These are phyloP conservation scores for Sisyra terminalis DNA, from an alignment of 2,888 invertebrate genomes.

Conservation along the genomic window DNA sequence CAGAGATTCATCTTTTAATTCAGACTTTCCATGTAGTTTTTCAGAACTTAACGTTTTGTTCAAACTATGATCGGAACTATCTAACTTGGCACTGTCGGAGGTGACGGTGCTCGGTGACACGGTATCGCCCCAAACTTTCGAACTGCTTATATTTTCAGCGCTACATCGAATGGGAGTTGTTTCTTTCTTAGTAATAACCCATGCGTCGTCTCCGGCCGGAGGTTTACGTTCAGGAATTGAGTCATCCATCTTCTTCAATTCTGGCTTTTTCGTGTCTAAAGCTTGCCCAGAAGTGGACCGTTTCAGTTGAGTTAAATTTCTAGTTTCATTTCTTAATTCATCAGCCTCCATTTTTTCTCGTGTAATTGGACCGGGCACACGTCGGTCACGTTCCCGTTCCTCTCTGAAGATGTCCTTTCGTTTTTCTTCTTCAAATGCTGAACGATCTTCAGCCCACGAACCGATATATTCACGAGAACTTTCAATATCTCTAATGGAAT, in stretches of 20 bases:
- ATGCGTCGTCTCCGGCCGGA: constrained; percentile 13
- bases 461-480: constrained; percentile 22
- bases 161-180: constrained; percentile 9
- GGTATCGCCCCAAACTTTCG: constrained; percentile 31
- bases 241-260: constrained; percentile 16
- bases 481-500: constrained; percentile 30
- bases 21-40: constrained; percentile 13
- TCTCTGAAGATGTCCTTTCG: constrained; percentile 20
- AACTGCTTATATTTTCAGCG: constrained; percentile 14
- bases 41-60: constrained; percentile 13
- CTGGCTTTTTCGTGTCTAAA: constrained; percentile 16
- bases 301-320: constrained; percentile 33
- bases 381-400: constrained; percentile 23
- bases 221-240: constrained; percentile 13
- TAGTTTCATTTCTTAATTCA: constrained; percentile 31
- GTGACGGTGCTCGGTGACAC: constrained; percentile 18
- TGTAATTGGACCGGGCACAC: constrained; percentile 41
- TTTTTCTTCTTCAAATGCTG: constrained; percentile 23
- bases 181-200: constrained; percentile 13
- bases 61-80: constrained; percentile 24
- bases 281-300: constrained; percentile 22
- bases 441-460: constrained; percentile 31
- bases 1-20: constrained; percentile 15
- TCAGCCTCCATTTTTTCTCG: constrained; percentile 41
- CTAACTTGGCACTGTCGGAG: constrained; percentile 27